These are phyloP conservation scores for Oppia nitens DNA, from an alignment of 1,140 invertebrate genomes.

Conservation along the genomic window DNA sequence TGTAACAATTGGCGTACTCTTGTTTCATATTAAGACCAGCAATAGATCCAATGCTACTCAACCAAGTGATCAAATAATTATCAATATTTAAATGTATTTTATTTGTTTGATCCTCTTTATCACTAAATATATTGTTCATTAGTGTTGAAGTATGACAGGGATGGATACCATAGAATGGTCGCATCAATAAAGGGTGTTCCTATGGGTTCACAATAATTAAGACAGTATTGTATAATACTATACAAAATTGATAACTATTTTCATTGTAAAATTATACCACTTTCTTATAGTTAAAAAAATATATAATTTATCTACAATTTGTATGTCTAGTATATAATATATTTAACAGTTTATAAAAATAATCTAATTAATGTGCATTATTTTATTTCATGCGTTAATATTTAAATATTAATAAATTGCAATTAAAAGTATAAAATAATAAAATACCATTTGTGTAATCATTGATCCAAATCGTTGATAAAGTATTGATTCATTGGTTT, in stretches of 20 bases:
- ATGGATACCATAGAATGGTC: slow-evolving; percentile 13
- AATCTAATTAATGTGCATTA: too few species aligned
- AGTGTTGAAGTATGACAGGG: slow-evolving; percentile 16
- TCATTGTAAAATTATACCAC: too few species aligned
- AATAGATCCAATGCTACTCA: slow-evolving; percentile 8
- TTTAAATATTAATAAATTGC: too few species aligned
- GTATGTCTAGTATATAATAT: too few species aligned
- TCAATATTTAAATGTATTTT: background rate
- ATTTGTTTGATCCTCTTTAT: background rate
- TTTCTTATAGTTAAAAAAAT: too few species aligned
- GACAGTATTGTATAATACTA: background rate
- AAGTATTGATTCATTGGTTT: background rate
- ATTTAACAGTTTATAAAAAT: too few species aligned
- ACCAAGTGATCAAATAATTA: slow-evolving; percentile 13
- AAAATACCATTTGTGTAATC: slow-evolving; percentile 12
- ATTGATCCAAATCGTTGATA: slow-evolving; percentile 5
- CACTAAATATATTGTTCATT: slow-evolving; percentile 8
- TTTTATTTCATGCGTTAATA: too few species aligned
- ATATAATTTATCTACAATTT: too few species aligned
- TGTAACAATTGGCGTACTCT: slow-evolving; percentile 8
- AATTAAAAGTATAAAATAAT: too few species aligned
- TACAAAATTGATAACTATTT: background rate
- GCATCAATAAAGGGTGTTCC: slow-evolving; percentile 12
- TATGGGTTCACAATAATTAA: too few species aligned
- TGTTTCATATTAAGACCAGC: background rate